Conservation (phyloP, 2,113 vertebrate genomes). For the Centrocercus urophasianus region DNA sequence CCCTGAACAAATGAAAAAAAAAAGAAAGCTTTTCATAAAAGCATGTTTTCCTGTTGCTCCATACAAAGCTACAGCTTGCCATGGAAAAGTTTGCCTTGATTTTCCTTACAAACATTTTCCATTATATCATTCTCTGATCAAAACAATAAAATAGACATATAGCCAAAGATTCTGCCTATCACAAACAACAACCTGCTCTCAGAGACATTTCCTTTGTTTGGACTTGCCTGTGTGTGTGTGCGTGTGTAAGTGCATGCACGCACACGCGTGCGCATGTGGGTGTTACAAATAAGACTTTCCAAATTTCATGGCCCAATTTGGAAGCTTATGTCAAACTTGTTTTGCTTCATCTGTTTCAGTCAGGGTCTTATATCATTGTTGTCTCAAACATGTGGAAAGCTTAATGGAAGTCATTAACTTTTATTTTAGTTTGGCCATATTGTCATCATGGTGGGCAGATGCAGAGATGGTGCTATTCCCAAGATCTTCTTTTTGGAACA, state of each 20-base stretch:
- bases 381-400: conserved; percentile 74
- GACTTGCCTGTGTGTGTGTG: neutral
- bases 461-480: conserved; percentile 69
- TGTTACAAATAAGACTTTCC: conserved; percentile 32
- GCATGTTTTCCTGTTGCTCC: neutral
- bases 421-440: conserved; percentile 77
- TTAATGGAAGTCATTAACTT: conserved; percentile 78
- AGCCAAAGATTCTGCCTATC: neutral
- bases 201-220: neutral
- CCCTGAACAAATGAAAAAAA: neutral
- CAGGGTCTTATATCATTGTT: conserved; percentile 69
- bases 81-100: neutral
- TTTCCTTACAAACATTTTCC: conserved; percentile 26
- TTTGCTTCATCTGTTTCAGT: conserved; percentile 68
- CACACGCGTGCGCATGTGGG: neutral
- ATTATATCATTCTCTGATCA: neutral
- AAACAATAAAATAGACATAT: neutral
- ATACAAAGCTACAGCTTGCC: neutral
- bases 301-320: conserved; percentile 66
- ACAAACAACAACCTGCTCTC: neutral
- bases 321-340: conserved; percentile 71
- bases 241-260: neutral
- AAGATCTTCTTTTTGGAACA: conserved; percentile 70
- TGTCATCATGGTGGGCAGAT: conserved; percentile 71
- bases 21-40: neutral